Evolutionary conservation across 35 echinoderm and acorn worm species (phyloP).

Genomic region (Acanthaster planci): DNA sequence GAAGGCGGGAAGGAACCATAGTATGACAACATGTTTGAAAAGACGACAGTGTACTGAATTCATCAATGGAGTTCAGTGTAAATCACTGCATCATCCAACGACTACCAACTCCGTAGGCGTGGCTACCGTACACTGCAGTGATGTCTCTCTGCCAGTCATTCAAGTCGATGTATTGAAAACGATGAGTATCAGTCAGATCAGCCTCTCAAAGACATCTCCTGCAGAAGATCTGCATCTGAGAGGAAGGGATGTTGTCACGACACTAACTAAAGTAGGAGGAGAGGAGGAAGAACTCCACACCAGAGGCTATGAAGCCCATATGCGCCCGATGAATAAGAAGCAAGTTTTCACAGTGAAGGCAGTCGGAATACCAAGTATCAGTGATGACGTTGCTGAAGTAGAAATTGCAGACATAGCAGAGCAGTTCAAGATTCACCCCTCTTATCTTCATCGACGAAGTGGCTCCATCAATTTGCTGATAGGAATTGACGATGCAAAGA

Average conservation of each 20-base stretch:
- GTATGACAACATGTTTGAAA: slow-evolving; percentile 24
- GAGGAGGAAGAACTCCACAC: slow-evolving; percentile 28
- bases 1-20: slow-evolving; percentile 44
- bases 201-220: not conserved
- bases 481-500: slow-evolving; percentile 56
- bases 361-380: slow-evolving; percentile 38
- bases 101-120: not conserved
- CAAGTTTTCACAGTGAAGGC: not conserved
- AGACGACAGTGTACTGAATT: slow-evolving; percentile 27
- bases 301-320: slow-evolving; percentile 25
- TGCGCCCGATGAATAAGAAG: not conserved
- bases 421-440: not conserved
- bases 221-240: slow-evolving; percentile 48
- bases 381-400: slow-evolving; percentile 13
- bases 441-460: slow-evolving; percentile 41
- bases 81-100: slow-evolving; percentile 33
- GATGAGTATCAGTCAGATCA: not conserved
- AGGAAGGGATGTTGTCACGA: slow-evolving; percentile 35
- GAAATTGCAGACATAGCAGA: slow-evolving; percentile 19
- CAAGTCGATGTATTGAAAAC: not conserved
- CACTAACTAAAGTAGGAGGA: slow-evolving; percentile 49
- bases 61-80: slow-evolving; percentile 31
- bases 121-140: not conserved
- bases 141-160: slow-evolving; percentile 40
- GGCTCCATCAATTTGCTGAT: slow-evolving; percentile 58